phyloP scores from a whole-genome alignment of 2,888 invertebrate species.

The Sarcophaga rosellei region DNA sequence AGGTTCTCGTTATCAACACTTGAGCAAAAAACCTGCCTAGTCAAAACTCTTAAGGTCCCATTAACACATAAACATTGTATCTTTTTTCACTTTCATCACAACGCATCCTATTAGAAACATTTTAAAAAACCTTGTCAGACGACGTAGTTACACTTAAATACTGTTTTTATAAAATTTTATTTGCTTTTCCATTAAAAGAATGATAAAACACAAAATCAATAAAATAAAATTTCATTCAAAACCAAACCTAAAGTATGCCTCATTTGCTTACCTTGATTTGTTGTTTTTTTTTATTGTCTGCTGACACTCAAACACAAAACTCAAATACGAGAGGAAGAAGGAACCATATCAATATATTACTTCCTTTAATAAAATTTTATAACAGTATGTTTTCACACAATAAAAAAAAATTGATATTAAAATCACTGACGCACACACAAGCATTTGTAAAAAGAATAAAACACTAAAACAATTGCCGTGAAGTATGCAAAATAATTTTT shows the following conservation, averaged over 20 bases:
- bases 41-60: no score
- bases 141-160: no score
- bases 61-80: no score
- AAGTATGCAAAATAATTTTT: conserved; percentile 40
- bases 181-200: neutral
- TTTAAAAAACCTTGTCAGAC: no score
- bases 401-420: neutral
- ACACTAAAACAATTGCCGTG: conserved; percentile 23
- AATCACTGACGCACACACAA: neutral
- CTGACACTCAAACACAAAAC: neutral
- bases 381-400: neutral
- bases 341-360: conserved; percentile 47
- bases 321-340: neutral
- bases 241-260: conserved; percentile 1
- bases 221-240: conserved; percentile 2
- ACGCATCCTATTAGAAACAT: no score
- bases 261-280: conserved; percentile 37
- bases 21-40: no score
- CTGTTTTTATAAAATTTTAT: no score
- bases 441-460: neutral
- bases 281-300: neutral
- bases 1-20: no score
- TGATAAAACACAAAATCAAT: neutral
- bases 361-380: conserved; percentile 42
- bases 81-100: no score